Conservation (phyloP, 2,888 invertebrate species). For the Rhagonycha lutea region DNA sequence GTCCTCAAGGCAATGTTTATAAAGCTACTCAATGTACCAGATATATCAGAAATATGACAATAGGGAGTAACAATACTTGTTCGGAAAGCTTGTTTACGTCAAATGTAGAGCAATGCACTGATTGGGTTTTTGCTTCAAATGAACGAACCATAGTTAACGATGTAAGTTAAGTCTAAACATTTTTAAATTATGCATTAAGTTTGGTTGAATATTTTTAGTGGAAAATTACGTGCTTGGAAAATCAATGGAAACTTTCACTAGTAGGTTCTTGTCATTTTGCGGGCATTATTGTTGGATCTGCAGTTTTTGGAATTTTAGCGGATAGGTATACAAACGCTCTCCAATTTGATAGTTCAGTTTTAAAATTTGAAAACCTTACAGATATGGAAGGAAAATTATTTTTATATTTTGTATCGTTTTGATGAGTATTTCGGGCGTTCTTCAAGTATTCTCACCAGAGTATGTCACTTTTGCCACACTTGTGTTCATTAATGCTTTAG, state of each 20-base stretch:
- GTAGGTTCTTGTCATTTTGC: constrained; percentile 67
- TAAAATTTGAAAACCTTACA: constrained; percentile 41
- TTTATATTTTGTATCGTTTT: constrained; percentile 62
- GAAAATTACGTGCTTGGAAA: constrained; percentile 63
- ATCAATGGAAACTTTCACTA: constrained; percentile 64
- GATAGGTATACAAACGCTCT: constrained; percentile 47
- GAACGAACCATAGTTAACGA: constrained; percentile 64
- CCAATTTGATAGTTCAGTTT: not conserved
- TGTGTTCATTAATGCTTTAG: constrained; percentile 63
- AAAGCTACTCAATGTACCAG: constrained; percentile 48
- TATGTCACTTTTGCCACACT: constrained; percentile 60
- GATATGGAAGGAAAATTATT: constrained; percentile 63
- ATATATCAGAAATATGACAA: constrained; percentile 41
- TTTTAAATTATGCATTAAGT: not conserved
- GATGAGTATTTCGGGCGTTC: constrained; percentile 62
- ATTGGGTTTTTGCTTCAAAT: constrained; percentile 59
- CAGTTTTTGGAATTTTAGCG: constrained; percentile 62
- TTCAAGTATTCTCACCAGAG: constrained; percentile 59
- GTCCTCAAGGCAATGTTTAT: constrained; percentile 33
- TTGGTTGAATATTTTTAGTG: constrained; percentile 55
- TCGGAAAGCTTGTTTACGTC: constrained; percentile 50
- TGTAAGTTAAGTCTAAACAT: constrained; percentile 46
- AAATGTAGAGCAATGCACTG: constrained; percentile 52
- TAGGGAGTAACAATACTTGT: constrained; percentile 45
- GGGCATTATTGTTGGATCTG: constrained; percentile 65